These are phyloP conservation scores for Labeo calbasu DNA, from an alignment of 2,797 vertebrate genomes.

Conservation along the genomic window DNA sequence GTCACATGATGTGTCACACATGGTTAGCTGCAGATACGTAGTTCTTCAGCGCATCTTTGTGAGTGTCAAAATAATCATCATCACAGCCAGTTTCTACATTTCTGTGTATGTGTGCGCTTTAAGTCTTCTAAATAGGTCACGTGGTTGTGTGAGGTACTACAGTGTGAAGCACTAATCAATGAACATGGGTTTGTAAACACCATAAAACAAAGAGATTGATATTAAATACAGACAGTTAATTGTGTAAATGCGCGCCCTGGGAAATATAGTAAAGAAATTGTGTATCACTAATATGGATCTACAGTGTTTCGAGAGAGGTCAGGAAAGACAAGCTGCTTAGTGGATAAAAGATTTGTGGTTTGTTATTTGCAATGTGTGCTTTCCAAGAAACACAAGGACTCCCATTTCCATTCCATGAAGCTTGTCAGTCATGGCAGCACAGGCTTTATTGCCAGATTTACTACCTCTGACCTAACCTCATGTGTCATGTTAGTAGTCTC, in stretches of 20 bases:
- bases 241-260: not conserved
- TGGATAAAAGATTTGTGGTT: not conserved
- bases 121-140: not conserved
- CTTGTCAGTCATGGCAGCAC: not conserved
- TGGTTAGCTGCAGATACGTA: not conserved
- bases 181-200: not conserved
- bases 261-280: conserved; percentile 8
- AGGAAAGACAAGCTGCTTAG: not conserved
- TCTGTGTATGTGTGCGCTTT: conserved; percentile 4
- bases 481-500: conserved; percentile 28
- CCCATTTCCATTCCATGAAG: conserved; percentile 2
- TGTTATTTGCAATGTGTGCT: not conserved
- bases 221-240: not conserved
- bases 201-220: conserved; percentile 9
- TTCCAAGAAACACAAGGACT: conserved; percentile 24
- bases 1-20: not conserved
- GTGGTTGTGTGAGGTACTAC: not conserved
- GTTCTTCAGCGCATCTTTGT: not conserved
- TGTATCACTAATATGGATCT: not conserved
- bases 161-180: not conserved
- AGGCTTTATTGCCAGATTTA: conserved; percentile 10
- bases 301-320: not conserved
- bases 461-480: conserved; percentile 19
- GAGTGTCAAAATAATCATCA: conserved; percentile 1
- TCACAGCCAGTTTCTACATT: not conserved